Base-by-base conservation (phyloP, 2,888 invertebrate genomes). In the Mythimna impura region DNA sequence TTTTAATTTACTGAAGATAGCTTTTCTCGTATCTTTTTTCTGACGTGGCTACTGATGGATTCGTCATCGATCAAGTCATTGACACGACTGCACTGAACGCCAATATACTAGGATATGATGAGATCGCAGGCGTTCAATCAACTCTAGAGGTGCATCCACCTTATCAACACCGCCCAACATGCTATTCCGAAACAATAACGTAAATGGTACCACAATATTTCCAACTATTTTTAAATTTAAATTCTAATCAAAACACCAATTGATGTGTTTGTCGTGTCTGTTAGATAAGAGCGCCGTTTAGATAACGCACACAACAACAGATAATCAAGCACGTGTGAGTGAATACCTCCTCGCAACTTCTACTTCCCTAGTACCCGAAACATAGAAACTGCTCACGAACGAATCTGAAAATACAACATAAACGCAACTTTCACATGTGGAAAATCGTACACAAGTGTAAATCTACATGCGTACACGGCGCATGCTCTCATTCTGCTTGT, bases 21-120 rank as follows among this genome's bases (percentile, higher is more conserved):
- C 73, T 84, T 83, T 84, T 76, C 77, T 84, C 58, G 58, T 82
- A 65, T 81, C 80, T 88, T 85, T 88, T 86, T 87, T 78, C 77
- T 80, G 64, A 66, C 76, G 62, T 83, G 70, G 81, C 79, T 81
- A 76, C 83, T 82, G 90, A 76, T 70, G 66, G 76, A 94, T 94
- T 94, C 94, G 94, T 94, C 94, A 94, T 94, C 93, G 91, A 90
- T 93, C 92, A 93, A 93, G 95, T 95, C 95, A 95, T 93, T 95
- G 95, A 95, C 95, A 95, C 92, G 88, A 89, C 89, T 95, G 94
- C 94, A 95, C 88, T 88, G 87, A 86, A 88, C 88, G 92, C 89
- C 90, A 89, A 91, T 91, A 92, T 93, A 94, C 94, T 92, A 93
- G 94, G 94, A 92, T 91, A 92, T 92, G 92, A 95, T 94, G 92